Base-by-base conservation (phyloP, 1,140 invertebrate genomes). In the Drosophila varians region DNA sequence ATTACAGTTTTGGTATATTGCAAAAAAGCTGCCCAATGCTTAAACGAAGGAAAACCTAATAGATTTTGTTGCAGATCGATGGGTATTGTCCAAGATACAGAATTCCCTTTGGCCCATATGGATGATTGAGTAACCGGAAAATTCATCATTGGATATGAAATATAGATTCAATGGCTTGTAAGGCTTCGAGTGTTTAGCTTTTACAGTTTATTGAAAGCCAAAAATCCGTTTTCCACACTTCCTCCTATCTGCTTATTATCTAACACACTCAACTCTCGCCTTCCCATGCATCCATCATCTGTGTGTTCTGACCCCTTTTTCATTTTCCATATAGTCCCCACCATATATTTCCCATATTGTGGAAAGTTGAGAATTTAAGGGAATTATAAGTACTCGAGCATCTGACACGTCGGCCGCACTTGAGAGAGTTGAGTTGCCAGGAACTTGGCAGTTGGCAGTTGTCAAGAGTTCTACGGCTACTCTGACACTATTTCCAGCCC, bases 321-420 rank as follows among this genome's bases (percentile, higher is more conserved):
- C n/a, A n/a, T n/a, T n/a, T n/a, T n/a, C n/a, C n/a, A 0, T 25
- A 25, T 4, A 25, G 23, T 6, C 26, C 7, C 26, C 8, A 2
- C 26, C 26, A 3, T 25, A 16, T 40, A 16, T 14, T 25, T 26
- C 45, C 16, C 8, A 26, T 28, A 31, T 16, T n/a, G 8, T 61
- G 62, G 16, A 66, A 66, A 66, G 62, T 66, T 53, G 61, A 19
- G 64, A 66, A 66, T 66, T 66, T 68, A 68, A 68, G 49, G 61
- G 64, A 68, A 68, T 68, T 68, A 68, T 68, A 64, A 64, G 60
- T 48, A 66, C 64, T 68, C 51, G 51, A 69, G 65, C 51, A 48
- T 69, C 65, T 69, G 65, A 69, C 65, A 69, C 65, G 64, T 69
- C 65, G 51, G 65, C 51, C 65, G 64, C 65, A 69, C 65, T 69